Evolutionary conservation across 2,888 invertebrate genomes (phyloP).

Genomic region (Meliscaeva auricollis): DNA sequence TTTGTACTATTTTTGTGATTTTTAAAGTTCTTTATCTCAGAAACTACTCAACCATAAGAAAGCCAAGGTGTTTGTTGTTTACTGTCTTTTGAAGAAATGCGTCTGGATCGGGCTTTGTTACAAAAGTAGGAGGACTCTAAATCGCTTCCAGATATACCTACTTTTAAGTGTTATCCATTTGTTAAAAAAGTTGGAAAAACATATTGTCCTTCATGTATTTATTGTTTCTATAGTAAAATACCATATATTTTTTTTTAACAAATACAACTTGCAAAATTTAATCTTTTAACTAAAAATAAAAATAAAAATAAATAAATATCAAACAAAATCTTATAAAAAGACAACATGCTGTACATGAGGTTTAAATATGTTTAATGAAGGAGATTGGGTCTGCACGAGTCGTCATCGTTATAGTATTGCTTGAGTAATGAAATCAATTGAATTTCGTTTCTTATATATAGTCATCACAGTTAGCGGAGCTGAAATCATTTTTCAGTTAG

Average conservation of each 20-base stretch:
- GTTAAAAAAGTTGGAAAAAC: constrained; percentile 74
- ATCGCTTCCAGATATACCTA: too few species aligned
- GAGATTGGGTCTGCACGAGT: constrained; percentile 78
- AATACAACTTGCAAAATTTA: constrained; percentile 80
- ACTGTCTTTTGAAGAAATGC: too few species aligned
- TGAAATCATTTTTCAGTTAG: constrained; percentile 83
- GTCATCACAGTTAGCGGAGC: constrained; percentile 85
- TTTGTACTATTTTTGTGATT: too few species aligned
- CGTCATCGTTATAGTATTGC: constrained; percentile 79
- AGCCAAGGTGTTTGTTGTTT: too few species aligned
- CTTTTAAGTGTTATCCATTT: background rate
- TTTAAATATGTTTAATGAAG: constrained; percentile 77
- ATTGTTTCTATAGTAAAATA: constrained; percentile 84
- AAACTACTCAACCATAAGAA: too few species aligned
- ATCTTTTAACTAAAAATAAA: constrained; percentile 78
- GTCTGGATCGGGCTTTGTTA: too few species aligned
- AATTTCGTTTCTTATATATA: constrained; percentile 84
- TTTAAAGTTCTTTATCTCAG: too few species aligned
- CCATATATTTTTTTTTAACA: constrained; percentile 81
- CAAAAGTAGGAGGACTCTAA: too few species aligned
- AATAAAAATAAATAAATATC: constrained; percentile 76
- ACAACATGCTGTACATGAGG: constrained; percentile 79
- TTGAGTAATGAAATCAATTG: constrained; percentile 79
- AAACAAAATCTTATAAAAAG: constrained; percentile 79
- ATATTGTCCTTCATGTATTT: constrained; percentile 84